Evolutionary conservation across 2,797 vertebrate species (phyloP).

Genomic region (Periophthalmus magnuspinnatus): DNA sequence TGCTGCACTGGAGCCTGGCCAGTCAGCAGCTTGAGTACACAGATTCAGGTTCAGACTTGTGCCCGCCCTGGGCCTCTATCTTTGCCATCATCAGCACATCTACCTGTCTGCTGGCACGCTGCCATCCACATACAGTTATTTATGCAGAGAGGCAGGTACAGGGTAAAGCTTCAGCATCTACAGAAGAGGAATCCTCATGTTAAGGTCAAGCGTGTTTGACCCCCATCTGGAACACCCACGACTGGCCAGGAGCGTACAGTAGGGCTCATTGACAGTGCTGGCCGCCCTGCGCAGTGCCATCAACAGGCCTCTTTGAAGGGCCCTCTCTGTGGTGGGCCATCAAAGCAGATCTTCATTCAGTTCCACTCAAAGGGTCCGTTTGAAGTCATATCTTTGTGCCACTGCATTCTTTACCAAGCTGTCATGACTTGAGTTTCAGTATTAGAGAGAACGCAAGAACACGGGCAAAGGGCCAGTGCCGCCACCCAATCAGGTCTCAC

Average conservation of each 20-base stretch:
- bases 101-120: constrained; percentile 69
- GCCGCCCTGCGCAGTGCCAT: constrained; percentile 49
- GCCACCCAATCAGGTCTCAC: constrained; percentile 33
- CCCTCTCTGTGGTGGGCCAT: constrained; percentile 71
- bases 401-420: constrained; percentile 62
- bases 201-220: constrained; percentile 62
- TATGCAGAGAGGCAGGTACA: constrained; percentile 36
- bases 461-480: constrained; percentile 40
- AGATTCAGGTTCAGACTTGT: constrained; percentile 79
- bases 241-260: constrained; percentile 48
- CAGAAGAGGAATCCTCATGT: constrained; percentile 46
- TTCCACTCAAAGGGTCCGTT: constrained; percentile 69
- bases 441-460: constrained; percentile 33
- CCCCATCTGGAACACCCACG: constrained; percentile 50
- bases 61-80: constrained; percentile 71
- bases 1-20: constrained; percentile 50
- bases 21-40: constrained; percentile 54
- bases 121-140: constrained; percentile 60
- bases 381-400: constrained; percentile 77
- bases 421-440: constrained; percentile 71
- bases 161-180: constrained; percentile 25
- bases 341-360: constrained; percentile 73
- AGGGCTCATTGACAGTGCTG: constrained; percentile 46
- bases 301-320: constrained; percentile 68
- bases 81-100: constrained; percentile 62